Evolutionary conservation across 2,888 invertebrate genomes (phyloP).

Genomic region (Beris chalybata): DNA sequence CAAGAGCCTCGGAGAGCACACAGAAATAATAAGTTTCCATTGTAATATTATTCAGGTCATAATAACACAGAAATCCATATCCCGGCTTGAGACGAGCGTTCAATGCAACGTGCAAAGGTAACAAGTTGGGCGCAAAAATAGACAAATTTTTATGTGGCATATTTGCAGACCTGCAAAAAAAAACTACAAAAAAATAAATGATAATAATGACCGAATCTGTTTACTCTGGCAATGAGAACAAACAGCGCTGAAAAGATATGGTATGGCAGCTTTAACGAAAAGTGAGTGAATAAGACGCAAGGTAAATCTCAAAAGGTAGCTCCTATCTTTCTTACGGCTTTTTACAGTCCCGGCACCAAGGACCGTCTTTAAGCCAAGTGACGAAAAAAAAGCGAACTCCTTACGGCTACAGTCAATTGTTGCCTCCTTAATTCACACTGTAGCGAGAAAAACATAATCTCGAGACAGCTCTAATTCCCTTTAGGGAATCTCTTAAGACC

Average conservation of each 20-base stretch:
- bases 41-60: slow-evolving; percentile 26
- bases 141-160: slow-evolving; percentile 27
- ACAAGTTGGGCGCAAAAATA: slow-evolving; percentile 27
- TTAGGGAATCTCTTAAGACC: slow-evolving; percentile 17
- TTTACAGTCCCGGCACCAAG: slow-evolving; percentile 22
- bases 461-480: slow-evolving; percentile 27
- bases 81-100: slow-evolving; percentile 16
- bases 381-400: neutral
- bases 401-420: slow-evolving; percentile 17
- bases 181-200: slow-evolving; percentile 11
- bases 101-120: slow-evolving; percentile 13
- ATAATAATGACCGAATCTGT: neutral
- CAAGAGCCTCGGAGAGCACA: slow-evolving; percentile 7
- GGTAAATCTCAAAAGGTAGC: slow-evolving; percentile 14
- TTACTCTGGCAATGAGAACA: slow-evolving; percentile 7
- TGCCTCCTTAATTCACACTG: slow-evolving; percentile 29
- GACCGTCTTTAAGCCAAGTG: neutral
- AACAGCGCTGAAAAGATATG: slow-evolving; percentile 2
- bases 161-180: slow-evolving; percentile 1
- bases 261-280: neutral
- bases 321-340: neutral
- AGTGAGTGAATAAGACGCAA: slow-evolving; percentile 14
- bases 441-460: slow-evolving; percentile 29
- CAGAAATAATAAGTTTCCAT: slow-evolving; percentile 29
- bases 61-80: slow-evolving; percentile 23